phyloP scores from a whole-genome alignment of 1,140 invertebrate genomes.

The Heliothis virescens region DNA sequence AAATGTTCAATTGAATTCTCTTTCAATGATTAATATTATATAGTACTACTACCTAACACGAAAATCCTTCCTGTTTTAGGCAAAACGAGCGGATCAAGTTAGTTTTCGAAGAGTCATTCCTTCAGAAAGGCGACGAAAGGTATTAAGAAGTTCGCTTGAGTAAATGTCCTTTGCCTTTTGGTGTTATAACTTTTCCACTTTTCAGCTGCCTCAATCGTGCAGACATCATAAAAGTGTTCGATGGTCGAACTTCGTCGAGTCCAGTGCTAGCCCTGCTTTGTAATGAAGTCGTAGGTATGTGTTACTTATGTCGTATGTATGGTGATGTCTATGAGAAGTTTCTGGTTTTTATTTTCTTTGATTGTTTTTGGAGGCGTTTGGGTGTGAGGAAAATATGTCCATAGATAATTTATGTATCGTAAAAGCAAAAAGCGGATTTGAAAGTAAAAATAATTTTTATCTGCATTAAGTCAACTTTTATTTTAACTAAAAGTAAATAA shows the following conservation, averaged over 20 bases:
- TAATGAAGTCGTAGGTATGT: conserved; percentile 88
- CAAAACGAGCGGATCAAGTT: conserved; percentile 88
- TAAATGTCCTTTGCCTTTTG: conserved; percentile 10
- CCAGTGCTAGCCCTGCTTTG: conserved; percentile 93
- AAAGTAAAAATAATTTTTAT: no score
- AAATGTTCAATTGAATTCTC: neutral
- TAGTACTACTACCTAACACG: neutral
- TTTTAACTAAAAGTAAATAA: no score
- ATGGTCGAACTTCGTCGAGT: conserved; percentile 88
- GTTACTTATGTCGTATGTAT: no score
- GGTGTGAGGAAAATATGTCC: neutral
- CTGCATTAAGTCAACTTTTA: no score
- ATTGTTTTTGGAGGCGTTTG: neutral
- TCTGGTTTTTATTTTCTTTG: conserved; percentile 1
- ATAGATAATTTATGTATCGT: no score
- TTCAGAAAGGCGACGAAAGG: conserved; percentile 90
- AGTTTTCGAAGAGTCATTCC: conserved; percentile 88
- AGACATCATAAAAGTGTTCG: conserved; percentile 93
- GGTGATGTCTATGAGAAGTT: conserved; percentile 2
- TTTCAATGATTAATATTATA: neutral
- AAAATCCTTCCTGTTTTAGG: conserved; percentile 82
- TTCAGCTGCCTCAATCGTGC: conserved; percentile 93
- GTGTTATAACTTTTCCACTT: conserved; percentile 49
- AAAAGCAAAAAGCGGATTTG: no score
- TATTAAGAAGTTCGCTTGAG: conserved; percentile 69